Evolutionary conservation across 2,888 invertebrate species (phyloP).

Genomic region (Lasioglossum calceatum): DNA sequence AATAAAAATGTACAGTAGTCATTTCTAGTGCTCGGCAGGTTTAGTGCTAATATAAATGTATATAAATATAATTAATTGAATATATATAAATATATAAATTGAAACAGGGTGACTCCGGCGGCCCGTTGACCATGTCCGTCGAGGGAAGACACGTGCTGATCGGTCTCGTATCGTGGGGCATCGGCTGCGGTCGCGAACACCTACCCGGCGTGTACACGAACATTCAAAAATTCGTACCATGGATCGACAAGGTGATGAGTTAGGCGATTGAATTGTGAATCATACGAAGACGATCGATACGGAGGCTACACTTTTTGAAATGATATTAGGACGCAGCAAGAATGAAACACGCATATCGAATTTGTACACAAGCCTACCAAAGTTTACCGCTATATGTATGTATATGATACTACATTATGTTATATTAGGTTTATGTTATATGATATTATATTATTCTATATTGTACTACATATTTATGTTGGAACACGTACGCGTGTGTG

Average conservation of each 20-base stretch:
- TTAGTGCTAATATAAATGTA: no score
- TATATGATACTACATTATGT: background rate
- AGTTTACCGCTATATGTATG: conserved; percentile 3
- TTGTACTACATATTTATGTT: background rate
- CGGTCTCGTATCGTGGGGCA: conserved; percentile 96
- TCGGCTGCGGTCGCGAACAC: conserved; percentile 95
- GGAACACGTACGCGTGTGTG: background rate
- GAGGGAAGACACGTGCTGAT: conserved; percentile 95
- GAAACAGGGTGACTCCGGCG: conserved; percentile 89
- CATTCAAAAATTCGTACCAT: conserved; percentile 96
- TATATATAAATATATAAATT: background rate
- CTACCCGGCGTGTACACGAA: conserved; percentile 96
- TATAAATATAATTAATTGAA: no score
- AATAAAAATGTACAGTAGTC: no score
- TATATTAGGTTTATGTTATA: background rate
- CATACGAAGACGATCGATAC: background rate
- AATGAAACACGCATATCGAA: background rate
- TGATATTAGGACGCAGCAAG: background rate
- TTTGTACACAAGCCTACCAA: conserved; percentile 10
- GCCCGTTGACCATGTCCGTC: conserved; percentile 93
- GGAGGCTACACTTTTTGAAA: background rate
- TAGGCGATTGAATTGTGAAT: conserved; percentile 75
- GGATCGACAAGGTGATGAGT: conserved; percentile 94
- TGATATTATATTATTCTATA: background rate
- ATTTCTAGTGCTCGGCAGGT: no score